These are phyloP conservation scores for Wiebesia pumilae DNA, from an alignment of 1,140 invertebrate genomes.

Conservation along the genomic window DNA sequence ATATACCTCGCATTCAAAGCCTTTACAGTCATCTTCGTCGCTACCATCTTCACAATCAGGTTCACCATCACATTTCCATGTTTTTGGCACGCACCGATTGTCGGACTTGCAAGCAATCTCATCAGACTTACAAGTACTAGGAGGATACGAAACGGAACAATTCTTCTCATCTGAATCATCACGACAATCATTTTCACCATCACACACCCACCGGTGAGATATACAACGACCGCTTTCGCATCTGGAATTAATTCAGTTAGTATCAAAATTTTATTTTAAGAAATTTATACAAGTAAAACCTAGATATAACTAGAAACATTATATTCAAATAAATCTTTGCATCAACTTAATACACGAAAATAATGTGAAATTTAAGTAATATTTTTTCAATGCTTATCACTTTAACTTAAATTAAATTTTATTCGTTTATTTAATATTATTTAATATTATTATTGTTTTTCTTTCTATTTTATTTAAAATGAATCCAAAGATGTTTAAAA, in stretches of 20 bases:
- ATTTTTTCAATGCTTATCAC: too few relatives aligned
- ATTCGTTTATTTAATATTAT: too few relatives aligned
- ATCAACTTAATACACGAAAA: too few relatives aligned
- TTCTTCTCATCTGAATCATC: constrained; percentile 82
- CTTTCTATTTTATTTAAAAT: neutral
- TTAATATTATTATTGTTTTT: too few relatives aligned
- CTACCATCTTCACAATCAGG: constrained; percentile 69
- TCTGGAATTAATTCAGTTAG: constrained; percentile 25
- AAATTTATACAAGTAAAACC: neutral
- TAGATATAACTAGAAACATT: neutral
- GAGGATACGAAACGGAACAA: constrained; percentile 67
- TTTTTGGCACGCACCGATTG: constrained; percentile 74
- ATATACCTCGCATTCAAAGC: constrained; percentile 71
- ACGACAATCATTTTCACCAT: constrained; percentile 79
- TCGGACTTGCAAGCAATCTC: constrained; percentile 75
- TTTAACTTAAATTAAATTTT: too few relatives aligned
- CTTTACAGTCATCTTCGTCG: constrained; percentile 68
- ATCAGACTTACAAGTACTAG: constrained; percentile 70
- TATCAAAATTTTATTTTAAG: neutral
- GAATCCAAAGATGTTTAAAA: neutral
- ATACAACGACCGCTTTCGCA: constrained; percentile 80
- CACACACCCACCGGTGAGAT: constrained; percentile 79
- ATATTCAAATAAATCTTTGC: neutral
- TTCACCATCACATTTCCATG: constrained; percentile 79
- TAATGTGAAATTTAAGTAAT: too few relatives aligned